phyloP scores from a whole-genome alignment of 2,888 invertebrate species.

The Hylaea fasciaria region DNA sequence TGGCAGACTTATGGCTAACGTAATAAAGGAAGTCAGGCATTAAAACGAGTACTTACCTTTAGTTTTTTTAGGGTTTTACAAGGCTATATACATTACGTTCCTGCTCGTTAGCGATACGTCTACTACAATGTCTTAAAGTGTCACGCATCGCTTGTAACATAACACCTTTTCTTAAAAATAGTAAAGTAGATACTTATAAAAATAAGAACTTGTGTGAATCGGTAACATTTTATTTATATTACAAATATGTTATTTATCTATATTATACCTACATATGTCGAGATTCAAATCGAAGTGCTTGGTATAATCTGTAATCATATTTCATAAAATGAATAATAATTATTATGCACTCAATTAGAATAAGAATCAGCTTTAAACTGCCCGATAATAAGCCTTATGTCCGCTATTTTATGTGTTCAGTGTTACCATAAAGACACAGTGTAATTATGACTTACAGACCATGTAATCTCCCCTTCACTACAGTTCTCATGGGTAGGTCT shows the following conservation, averaged over 20 bases:
- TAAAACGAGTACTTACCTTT: conserved; percentile 49
- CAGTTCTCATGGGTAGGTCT: conserved; percentile 42
- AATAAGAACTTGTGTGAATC: too few relatives aligned
- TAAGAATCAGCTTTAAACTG: conserved; percentile 25
- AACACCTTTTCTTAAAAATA: too few relatives aligned
- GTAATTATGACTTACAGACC: conserved; percentile 43
- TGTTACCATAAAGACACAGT: conserved; percentile 36
- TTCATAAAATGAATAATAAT: too few relatives aligned
- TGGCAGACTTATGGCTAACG: conserved; percentile 61
- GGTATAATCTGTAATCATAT: too few relatives aligned
- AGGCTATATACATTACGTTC: conserved; percentile 12
- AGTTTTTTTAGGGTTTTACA: conserved; percentile 25
- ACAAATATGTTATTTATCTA: too few relatives aligned
- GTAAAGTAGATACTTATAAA: too few relatives aligned
- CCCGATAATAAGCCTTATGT: conserved; percentile 24
- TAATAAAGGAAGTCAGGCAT: conserved; percentile 64
- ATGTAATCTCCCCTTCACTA: conserved; percentile 45
- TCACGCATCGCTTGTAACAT: too few relatives aligned
- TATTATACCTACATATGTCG: too few relatives aligned
- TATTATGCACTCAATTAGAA: conserved; percentile 25
- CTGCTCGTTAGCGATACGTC: conserved; percentile 5
- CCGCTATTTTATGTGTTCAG: conserved; percentile 30
- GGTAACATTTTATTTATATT: too few relatives aligned
- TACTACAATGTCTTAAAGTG: not conserved
- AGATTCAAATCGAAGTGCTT: too few relatives aligned